Evolutionary conservation across 2,113 vertebrate species (phyloP).

Genomic region (Tor tambroides): DNA sequence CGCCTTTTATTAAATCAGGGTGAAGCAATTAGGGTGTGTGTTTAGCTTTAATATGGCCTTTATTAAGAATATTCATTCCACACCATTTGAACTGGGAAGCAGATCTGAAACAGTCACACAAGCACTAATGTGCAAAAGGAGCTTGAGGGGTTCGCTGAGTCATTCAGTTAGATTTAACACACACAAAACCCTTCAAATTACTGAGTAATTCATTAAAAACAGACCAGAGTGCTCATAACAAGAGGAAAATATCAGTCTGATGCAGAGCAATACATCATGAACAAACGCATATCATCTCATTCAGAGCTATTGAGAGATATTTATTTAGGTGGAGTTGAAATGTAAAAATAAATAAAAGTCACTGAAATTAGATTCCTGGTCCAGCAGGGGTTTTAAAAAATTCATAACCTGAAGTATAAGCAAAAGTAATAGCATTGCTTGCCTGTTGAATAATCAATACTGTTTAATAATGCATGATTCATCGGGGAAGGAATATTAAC

Average conservation of each 20-base stretch:
- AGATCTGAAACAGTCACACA: constrained; percentile 63
- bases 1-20: constrained; percentile 72
- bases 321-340: not conserved
- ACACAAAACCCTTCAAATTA: constrained; percentile 61
- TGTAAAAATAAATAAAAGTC: not conserved
- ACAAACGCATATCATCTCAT: not conserved
- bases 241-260: not conserved
- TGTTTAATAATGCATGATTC: not conserved
- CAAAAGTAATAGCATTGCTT: not conserved
- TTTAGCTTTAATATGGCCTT: constrained; percentile 64
- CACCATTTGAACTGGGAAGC: not conserved
- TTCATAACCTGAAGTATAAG: not conserved
- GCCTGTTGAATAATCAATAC: not conserved
- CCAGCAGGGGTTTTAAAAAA: not conserved
- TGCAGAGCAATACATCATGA: not conserved
- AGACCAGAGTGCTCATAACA: not conserved
- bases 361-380: not conserved
- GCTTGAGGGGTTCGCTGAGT: constrained; percentile 62
- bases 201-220: constrained; percentile 50
- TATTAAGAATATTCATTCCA: constrained; percentile 65
- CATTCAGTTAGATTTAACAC: constrained; percentile 72
- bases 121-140: constrained; percentile 48
- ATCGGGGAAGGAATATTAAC: not conserved
- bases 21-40: constrained; percentile 68
- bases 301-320: not conserved